Percentiles rank a stretch among this genome's conserved stretches.
These are phyloP conservation scores for Nerophis lumbriciformis DNA, from an alignment of 2,113 vertebrate species.

Conservation along the genomic window DNA sequence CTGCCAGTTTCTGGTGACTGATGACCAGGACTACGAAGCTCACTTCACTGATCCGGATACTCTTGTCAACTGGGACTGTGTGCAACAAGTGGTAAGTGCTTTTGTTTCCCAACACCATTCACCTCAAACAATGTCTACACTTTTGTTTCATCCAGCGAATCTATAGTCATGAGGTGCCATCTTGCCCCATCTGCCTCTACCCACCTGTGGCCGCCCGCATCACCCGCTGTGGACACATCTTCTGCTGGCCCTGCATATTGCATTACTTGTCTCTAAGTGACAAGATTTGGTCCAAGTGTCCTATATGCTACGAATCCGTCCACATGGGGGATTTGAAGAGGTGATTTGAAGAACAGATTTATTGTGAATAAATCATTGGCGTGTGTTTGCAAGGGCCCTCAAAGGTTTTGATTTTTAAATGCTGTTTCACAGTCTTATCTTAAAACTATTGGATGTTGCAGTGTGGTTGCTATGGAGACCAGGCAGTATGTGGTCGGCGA, in stretches of 20 bases:
- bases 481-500: conserved; percentile 87
- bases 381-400: background rate
- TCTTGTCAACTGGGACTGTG: conserved; percentile 97
- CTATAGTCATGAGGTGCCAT: conserved; percentile 96
- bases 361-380: background rate
- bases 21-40: conserved; percentile 94
- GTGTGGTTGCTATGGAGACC: conserved; percentile 93
- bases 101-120: background rate
- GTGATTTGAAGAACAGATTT: conserved; percentile 56
- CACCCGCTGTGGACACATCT: conserved; percentile 96
- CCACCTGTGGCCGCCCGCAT: conserved; percentile 93
- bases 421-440: background rate
- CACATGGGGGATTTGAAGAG: conserved; percentile 91
- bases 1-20: conserved; percentile 97
- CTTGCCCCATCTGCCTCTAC: conserved; percentile 97
- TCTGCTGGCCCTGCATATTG: conserved; percentile 97
- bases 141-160: conserved; percentile 76
- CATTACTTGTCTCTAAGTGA: conserved; percentile 94
- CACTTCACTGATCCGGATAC: conserved; percentile 98
- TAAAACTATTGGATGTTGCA: conserved; percentile 38
- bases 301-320: conserved; percentile 94
- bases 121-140: background rate
- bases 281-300: conserved; percentile 94
- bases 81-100: conserved; percentile 96
- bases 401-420: too few relatives aligned